Percentiles rank a stretch among this genome's conserved stretches.
Evolutionary conservation across 2,113 vertebrate species (phyloP).

Genomic region (Paradoxurus hermaphroditus): DNA sequence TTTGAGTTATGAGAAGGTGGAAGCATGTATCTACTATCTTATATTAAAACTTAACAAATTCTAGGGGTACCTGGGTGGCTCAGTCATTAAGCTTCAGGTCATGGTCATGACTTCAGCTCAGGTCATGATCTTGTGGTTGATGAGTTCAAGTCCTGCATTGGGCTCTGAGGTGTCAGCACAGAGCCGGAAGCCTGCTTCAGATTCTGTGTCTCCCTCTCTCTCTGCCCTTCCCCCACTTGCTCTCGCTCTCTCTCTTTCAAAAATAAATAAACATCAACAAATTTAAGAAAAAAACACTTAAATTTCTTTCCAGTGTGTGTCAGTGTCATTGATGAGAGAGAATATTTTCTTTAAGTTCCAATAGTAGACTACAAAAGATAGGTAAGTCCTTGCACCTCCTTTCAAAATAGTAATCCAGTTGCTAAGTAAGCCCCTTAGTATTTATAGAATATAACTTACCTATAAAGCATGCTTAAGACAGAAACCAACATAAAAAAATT

Average conservation of each 20-base stretch:
- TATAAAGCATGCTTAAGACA: slow-evolving; percentile 19
- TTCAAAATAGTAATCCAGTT: neutral
- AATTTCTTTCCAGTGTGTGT: neutral
- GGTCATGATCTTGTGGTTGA: too few species aligned
- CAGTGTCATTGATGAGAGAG: neutral
- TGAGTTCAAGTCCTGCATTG: too few species aligned
- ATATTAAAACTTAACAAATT: neutral
- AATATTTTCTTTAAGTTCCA: slow-evolving; percentile 31
- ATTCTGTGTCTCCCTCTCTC: too few species aligned
- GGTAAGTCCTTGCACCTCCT: neutral
- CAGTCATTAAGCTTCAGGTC: too few species aligned
- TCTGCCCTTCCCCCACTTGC: too few species aligned
- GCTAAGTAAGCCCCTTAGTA: neutral
- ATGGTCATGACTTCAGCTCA: too few species aligned
- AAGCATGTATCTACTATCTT: neutral
- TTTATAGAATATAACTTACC: neutral
- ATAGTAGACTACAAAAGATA: neutral
- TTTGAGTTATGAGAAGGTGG: neutral
- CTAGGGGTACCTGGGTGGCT: too few species aligned
- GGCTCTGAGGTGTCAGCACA: too few species aligned
- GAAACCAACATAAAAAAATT: neutral
- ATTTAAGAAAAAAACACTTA: too few species aligned
- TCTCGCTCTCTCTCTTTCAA: too few species aligned
- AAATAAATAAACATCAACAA: too few species aligned
- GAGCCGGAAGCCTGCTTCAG: too few species aligned